Base-by-base conservation (phyloP, 1,140 invertebrate genomes). In the Procambarus clarkii region DNA sequence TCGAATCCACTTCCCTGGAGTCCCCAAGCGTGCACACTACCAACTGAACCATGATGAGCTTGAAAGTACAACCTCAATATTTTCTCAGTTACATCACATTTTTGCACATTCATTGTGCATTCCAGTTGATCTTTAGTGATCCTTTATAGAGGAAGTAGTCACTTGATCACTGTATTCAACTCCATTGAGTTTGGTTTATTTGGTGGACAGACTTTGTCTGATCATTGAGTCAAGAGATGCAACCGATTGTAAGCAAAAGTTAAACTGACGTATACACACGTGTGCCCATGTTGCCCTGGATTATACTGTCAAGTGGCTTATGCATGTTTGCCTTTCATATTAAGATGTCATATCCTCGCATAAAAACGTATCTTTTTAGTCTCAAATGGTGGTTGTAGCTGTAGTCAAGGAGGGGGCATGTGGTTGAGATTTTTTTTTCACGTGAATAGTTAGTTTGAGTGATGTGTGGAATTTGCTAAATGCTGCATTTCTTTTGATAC, bases 241-340 rank as follows among this genome's bases (percentile, higher is more conserved):
- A 54, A 54, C 50, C 5, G 21, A 5, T 69, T 18, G 64, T 69
- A 18, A 18, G 64, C 5, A 18, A 58, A 15, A 18, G 64, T 21
- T 18, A 5, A 60, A 21, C 24, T 54, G 50, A 5, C 4, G 13
- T 60, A n/a, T 45, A 60, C 80, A 69, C 34, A 45, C 69, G 34
- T 74, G 69, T 74, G 69, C 69, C 69, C 69, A 74, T 74, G 1
- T 8, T 24, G n/a, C 69, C 69, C 2, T 34, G 69, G 11, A 9
- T 74, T 74, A 74, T 74, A 74, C 69, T 34, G 15, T 54, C 8
- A 54, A 54, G 69, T 74, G 69, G 69, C 69, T 74, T 74, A n/a
- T 74, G 69, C 69, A 74, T 74, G 69, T 74, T 34, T 74, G n/a
- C 24, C 69, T 11, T 74, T 69, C 64, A 69, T 69, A 69, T n/a